phyloP scores from a whole-genome alignment of 2,113 vertebrate species.

The Sinocyclocheilus grahami region DNA sequence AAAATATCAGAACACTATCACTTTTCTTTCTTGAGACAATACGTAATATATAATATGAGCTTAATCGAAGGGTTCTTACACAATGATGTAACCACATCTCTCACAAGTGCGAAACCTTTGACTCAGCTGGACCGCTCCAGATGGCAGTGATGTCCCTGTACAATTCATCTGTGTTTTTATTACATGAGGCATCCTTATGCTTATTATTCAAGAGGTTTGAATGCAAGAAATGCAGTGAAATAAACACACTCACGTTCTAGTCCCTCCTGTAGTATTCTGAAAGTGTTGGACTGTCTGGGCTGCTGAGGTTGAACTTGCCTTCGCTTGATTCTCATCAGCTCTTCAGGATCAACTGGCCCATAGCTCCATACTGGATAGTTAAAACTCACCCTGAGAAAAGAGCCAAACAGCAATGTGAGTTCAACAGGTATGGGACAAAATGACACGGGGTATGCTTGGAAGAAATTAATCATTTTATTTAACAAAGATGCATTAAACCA shows the following conservation, averaged over 20 bases:
- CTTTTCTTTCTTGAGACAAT: neutral
- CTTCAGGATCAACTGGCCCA: neutral
- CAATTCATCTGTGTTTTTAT: neutral
- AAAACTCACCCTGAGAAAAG: neutral
- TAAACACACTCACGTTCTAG: neutral
- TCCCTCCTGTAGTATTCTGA: neutral
- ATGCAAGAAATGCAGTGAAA: neutral
- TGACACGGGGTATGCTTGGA: no score
- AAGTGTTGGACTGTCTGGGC: conserved; percentile 1
- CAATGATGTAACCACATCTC: neutral
- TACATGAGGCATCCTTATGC: neutral
- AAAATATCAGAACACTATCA: neutral
- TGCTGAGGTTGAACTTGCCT: neutral
- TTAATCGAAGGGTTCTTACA: neutral
- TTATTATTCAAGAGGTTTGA: neutral
- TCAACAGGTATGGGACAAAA: neutral
- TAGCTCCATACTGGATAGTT: neutral
- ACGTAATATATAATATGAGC: neutral
- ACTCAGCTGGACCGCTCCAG: neutral
- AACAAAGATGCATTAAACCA: no score
- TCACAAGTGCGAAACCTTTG: neutral
- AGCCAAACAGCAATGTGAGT: neutral
- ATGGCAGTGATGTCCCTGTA: neutral
- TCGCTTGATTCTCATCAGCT: neutral
- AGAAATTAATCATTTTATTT: neutral